Evolutionary conservation across 1,140 invertebrate species (phyloP).

Genomic region (Drosophila saltans): DNA sequence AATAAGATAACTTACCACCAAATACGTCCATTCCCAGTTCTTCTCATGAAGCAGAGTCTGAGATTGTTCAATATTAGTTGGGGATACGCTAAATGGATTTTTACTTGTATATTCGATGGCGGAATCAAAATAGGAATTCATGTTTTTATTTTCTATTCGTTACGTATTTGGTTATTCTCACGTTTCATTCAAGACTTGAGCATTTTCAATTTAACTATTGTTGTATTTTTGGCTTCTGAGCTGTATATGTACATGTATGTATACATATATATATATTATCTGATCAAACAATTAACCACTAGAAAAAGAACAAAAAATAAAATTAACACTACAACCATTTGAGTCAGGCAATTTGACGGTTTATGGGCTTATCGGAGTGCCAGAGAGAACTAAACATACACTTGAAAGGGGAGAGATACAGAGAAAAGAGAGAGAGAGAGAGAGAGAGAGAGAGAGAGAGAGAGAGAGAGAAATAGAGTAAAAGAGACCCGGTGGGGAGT

Average conservation of each 20-base stretch:
- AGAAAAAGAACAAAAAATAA: conserved; percentile 39
- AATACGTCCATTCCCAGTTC: conserved; percentile 86
- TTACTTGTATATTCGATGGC: conserved; percentile 59
- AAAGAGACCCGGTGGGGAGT: background rate
- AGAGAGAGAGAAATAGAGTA: background rate
- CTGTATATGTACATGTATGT: background rate
- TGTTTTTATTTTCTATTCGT: conserved; percentile 26
- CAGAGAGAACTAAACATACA: background rate
- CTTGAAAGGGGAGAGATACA: background rate
- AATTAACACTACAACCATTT: conserved; percentile 13
- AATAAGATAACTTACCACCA: conserved; percentile 83
- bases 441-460: background rate
- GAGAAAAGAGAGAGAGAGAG: background rate
- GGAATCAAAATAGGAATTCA: conserved; percentile 71
- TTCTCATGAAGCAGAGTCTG: conserved; percentile 67
- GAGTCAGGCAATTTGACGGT: conserved; percentile 33
- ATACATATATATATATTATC: conserved; percentile 31
- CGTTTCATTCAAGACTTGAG: conserved; percentile 22
- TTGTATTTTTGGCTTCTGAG: conserved; percentile 12
- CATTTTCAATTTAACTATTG: conserved; percentile 45
- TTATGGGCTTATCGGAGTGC: conserved; percentile 17
- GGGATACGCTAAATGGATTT: conserved; percentile 46
- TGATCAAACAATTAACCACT: conserved; percentile 59
- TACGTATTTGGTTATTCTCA: conserved; percentile 2
- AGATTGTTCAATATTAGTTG: conserved; percentile 42